A percentile compares a stretch with the other conserved stretches of the same genome.
phyloP scores from a whole-genome alignment of 2,888 invertebrate species.

The Magallana nippona region DNA sequence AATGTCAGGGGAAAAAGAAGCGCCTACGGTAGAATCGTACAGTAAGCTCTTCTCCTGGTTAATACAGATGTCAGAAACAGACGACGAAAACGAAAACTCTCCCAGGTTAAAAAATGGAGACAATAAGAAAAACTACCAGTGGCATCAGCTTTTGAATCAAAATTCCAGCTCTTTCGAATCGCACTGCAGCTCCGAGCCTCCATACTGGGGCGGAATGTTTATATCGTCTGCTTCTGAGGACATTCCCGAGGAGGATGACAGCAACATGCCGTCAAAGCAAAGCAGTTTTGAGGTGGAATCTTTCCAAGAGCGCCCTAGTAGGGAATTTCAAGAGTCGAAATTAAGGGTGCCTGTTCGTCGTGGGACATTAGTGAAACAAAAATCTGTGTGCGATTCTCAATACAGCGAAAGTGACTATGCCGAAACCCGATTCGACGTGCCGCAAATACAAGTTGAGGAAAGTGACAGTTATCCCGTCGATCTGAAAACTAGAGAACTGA shows the following conservation, averaged over 20 bases:
- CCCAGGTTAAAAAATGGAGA: neutral
- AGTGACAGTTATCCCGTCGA: neutral
- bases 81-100: conserved; percentile 19
- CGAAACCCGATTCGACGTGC: conserved; percentile 25
- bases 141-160: conserved; percentile 16
- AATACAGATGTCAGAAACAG: conserved; percentile 47
- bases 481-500: conserved; percentile 16
- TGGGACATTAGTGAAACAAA: conserved; percentile 45
- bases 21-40: conserved; percentile 38
- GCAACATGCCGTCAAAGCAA: conserved; percentile 25
- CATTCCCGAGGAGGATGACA: conserved; percentile 33
- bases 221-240: conserved; percentile 39
- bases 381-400: conserved; percentile 46
- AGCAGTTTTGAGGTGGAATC: conserved; percentile 35
- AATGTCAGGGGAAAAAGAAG: conserved; percentile 12
- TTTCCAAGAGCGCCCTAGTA: neutral
- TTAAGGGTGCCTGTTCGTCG: conserved; percentile 32
- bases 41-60: conserved; percentile 46
- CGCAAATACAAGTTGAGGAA: conserved; percentile 3
- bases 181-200: conserved; percentile 36
- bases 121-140: neutral
- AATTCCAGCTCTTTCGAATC: conserved; percentile 41
- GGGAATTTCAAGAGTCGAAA: neutral
- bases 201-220: conserved; percentile 34
- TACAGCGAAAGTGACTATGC: conserved; percentile 27